Evolutionary conservation across 2,113 vertebrate genomes (phyloP).

Genomic region (Nannospalax galili): DNA sequence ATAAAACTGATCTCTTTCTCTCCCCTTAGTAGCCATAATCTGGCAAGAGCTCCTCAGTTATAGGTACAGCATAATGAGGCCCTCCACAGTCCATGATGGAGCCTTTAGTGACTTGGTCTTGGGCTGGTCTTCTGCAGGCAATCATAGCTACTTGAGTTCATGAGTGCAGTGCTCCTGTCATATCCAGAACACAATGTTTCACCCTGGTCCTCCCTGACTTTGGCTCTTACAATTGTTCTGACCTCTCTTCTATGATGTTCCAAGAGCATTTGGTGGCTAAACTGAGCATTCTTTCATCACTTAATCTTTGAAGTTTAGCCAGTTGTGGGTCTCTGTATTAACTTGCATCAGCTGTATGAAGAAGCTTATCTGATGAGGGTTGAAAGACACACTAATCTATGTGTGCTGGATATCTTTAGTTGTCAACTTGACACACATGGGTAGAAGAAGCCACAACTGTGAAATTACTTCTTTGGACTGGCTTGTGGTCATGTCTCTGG

Average conservation of each 20-base stretch:
- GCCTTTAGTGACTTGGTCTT: not conserved
- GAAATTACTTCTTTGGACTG: no score
- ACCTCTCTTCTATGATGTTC: no score
- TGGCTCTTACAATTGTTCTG: no score
- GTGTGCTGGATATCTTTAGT: not conserved
- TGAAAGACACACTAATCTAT: not conserved
- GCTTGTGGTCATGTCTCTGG: no score
- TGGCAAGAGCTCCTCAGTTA: not conserved
- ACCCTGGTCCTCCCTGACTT: not conserved
- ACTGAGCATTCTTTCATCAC: not conserved
- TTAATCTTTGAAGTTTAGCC: not conserved
- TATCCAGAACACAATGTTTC: not conserved
- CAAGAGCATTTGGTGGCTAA: no score
- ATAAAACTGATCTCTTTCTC: not conserved
- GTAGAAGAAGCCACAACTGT: no score
- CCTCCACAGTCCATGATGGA: not conserved
- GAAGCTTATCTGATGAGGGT: not conserved
- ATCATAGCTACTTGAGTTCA: not conserved
- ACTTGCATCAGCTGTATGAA: not conserved
- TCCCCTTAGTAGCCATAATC: not conserved
- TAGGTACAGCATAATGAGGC: not conserved
- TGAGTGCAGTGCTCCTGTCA: not conserved
- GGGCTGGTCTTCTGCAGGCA: not conserved
- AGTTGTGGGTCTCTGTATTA: not conserved
- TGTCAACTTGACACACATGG: no score